Base-by-base conservation (phyloP, 2,888 invertebrate species). In the Drosophila flavopinicola region DNA sequence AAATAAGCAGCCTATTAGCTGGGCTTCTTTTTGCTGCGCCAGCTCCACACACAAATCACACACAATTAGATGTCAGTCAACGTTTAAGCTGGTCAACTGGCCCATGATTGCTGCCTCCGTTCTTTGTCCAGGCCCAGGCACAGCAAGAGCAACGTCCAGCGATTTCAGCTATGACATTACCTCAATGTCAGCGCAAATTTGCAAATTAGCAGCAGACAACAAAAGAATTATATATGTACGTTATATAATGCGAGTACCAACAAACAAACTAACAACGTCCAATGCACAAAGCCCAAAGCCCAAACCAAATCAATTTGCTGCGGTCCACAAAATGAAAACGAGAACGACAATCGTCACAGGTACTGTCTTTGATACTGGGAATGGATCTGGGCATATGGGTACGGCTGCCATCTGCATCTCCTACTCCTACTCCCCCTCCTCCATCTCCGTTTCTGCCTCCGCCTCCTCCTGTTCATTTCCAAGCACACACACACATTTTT, bases 171-270 rank as follows among this genome's bases (percentile, higher is more conserved):
- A 79, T 79, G 78, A 78, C 84, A 83, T 85, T 80, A 67, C 57
- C 66, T 71, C 75, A 78, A 79, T 83, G 77, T 66, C 80, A 79
- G 82, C 70, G 67, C 58, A 71, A 66, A 77, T 80, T 70, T 57
- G 64, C 78, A 73, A 84, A 78, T 80, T 68, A 79, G 85, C 59
- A 66, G 75, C 70, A 85, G 85, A 78, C 78, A 85, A 79, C 85
- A 82, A 85, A 80, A 66, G 82, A 80, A 79, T 79, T 79, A 85
- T 77, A 77, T 67, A 73, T 84, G 75, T 70, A 70, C 69, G 74
- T 78, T 77, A 84, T 66, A 78, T 84, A 77, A 84, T 72, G 60
- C 66, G 41, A 70, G 27, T 32, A 32, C 42, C 61, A 56, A n/a
- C n/a, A n/a, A n/a, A n/a, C n/a, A n/a, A 70, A 47, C 60, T 17